Percentiles rank a stretch among this genome's conserved stretches.
These are phyloP conservation scores for Rhinopomastus cyanomelas DNA, from an alignment of 2,113 vertebrate genomes.

Conservation along the genomic window DNA sequence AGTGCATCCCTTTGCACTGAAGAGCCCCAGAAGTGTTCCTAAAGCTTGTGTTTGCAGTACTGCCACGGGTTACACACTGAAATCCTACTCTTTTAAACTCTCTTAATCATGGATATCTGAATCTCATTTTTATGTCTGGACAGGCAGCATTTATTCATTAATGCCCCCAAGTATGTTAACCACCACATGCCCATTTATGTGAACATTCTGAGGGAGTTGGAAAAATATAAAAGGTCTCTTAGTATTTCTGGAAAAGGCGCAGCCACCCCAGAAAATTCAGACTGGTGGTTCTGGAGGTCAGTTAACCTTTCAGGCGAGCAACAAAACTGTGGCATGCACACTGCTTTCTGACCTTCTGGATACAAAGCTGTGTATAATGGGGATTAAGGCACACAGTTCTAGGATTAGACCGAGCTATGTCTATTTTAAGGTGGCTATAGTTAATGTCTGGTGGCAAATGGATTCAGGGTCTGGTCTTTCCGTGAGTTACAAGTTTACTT, in stretches of 20 bases:
- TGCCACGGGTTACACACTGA: neutral
- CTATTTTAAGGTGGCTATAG: constrained; percentile 11
- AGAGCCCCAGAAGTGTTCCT: neutral
- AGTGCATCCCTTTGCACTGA: neutral
- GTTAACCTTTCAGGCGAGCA: neutral
- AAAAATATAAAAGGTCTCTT: neutral
- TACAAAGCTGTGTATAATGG: neutral
- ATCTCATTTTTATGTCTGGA: constrained; percentile 20
- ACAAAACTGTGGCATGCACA: neutral
- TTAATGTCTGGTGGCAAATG: neutral
- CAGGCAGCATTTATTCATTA: constrained; percentile 9
- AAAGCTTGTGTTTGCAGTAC: neutral
- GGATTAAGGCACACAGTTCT: neutral
- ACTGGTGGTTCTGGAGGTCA: neutral
- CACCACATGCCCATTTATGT: constrained; percentile 17
- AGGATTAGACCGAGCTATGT: neutral
- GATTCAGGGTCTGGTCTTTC: neutral
- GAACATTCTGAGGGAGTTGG: neutral
- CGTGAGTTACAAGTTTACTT: neutral
- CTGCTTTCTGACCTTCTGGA: neutral
- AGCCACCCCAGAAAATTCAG: neutral
- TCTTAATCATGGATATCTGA: constrained; percentile 14
- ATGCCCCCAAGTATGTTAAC: neutral
- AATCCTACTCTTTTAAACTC: constrained; percentile 17
- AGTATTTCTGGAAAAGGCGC: neutral